Base-by-base conservation (phyloP, 1,140 invertebrate genomes). In the Drosophila varians region DNA sequence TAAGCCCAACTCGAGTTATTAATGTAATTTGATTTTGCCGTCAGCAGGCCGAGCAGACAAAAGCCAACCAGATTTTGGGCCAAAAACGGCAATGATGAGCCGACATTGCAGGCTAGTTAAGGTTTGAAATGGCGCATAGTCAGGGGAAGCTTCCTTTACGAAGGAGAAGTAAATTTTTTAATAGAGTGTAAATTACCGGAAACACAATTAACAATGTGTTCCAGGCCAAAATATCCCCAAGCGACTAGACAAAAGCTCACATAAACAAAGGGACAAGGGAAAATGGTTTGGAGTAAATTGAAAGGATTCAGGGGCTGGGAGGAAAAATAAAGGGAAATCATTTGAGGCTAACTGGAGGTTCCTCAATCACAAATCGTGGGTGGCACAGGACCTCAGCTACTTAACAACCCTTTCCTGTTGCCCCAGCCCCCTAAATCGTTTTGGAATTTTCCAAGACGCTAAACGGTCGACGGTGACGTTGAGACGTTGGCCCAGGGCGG, bases 101-200 rank as follows among this genome's bases (percentile, higher is more conserved):
- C 26, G 14, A 42, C 18, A 23, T 23, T 23, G 14, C 25, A 31
- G 12, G 64, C 26, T 26, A 26, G 64, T 53, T 25, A 34, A n/a
- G 21, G 38, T 9, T 25, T 38, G 38, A 46, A 40, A 26, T 19
- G 43, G 64, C 34, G 4, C 14, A n/a, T 8, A 45, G n/a, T n/a
- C 7, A 12, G 18, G 9, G 11, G n/a, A 3, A 43, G 40, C 34
- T 46, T 31, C 14, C 23, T 73, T 61, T 31, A 7, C 51, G 21
- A 31, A 11, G 21, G 25, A 11, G 43, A 48, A 76, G 61, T 83
- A 72, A 69, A 84, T 73, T 86, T 84, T 86, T 74, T 77, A 86
- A 87, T 82, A 66, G 82, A 86, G 69, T 74, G 76, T 69, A 86
- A 86, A 86, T 86, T 74, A 66, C 76, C 82, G 82, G 82, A 86